These are phyloP conservation scores for Lutjanus argentimaculatus DNA, from an alignment of 2,797 vertebrate species.

Conservation along the genomic window DNA sequence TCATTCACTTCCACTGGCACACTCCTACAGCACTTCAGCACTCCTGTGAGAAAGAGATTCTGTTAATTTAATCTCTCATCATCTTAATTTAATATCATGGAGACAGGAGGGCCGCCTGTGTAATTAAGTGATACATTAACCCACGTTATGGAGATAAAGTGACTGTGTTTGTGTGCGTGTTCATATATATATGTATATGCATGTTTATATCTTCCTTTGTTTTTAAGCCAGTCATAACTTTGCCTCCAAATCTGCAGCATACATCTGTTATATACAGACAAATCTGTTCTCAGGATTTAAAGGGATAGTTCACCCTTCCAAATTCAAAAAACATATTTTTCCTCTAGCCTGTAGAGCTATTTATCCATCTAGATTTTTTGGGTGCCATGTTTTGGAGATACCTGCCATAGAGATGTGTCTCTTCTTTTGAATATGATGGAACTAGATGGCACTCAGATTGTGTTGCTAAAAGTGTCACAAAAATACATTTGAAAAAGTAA, in stretches of 20 bases:
- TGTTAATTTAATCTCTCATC: slow-evolving; percentile 60
- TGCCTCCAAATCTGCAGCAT: not conserved
- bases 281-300: not conserved
- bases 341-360: no score
- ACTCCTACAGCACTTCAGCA: slow-evolving; percentile 29
- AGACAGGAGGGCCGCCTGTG: slow-evolving; percentile 40
- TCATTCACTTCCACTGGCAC: slow-evolving; percentile 48
- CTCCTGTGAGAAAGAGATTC: slow-evolving; percentile 49
- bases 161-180: not conserved
- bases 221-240: not conserved
- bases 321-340: no score
- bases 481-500: no score
- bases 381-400: no score
- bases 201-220: not conserved
- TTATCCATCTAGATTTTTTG: no score
- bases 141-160: slow-evolving; percentile 36
- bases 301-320: no score
- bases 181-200: not conserved
- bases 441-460: no score
- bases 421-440: no score
- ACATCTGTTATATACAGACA: not conserved
- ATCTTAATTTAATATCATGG: slow-evolving; percentile 62
- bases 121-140: slow-evolving; percentile 65
- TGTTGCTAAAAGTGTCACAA: no score
- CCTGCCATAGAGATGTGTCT: no score